Conservation (phyloP, 23 tunicate species). For the Trididemnum miniatum region DNA sequence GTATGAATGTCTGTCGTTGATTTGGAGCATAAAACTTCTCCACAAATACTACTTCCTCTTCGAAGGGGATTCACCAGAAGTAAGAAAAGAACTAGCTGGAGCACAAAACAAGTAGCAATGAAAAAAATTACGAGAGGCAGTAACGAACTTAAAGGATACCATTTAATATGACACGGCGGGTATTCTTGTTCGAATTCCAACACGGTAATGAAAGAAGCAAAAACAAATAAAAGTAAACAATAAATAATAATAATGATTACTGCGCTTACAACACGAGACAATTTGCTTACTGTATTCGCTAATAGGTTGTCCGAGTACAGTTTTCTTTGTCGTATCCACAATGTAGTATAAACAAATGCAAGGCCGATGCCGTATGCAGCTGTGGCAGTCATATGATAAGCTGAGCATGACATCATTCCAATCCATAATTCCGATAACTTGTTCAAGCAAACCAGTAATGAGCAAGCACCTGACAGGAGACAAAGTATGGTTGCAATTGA, state of each 20-base stretch:
- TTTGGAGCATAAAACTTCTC: not conserved
- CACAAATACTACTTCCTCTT: not conserved
- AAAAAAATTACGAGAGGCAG: slow-evolving; percentile 26
- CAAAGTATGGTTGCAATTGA: slow-evolving; percentile 5
- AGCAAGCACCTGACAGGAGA: slow-evolving; percentile 5
- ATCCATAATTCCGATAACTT: slow-evolving; percentile 24
- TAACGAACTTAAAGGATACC: slow-evolving; percentile 25
- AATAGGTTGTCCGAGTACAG: slow-evolving; percentile 14
- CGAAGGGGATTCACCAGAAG: slow-evolving; percentile 27
- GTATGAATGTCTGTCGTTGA: slow-evolving; percentile 24
- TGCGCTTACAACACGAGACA: slow-evolving; percentile 11
- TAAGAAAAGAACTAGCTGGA: slow-evolving; percentile 19
- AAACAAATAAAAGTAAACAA: slow-evolving; percentile 16
- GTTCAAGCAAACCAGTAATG: slow-evolving; percentile 13
- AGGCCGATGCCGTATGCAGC: slow-evolving; percentile 15
- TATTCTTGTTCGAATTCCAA: not conserved
- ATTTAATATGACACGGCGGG: slow-evolving; percentile 23
- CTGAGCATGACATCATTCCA: not conserved
- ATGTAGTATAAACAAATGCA: slow-evolving; percentile 22
- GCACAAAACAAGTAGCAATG: slow-evolving; percentile 20
- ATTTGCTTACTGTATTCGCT: not conserved
- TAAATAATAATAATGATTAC: slow-evolving; percentile 15
- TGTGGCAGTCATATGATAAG: slow-evolving; percentile 22
- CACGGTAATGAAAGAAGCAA: slow-evolving; percentile 13
- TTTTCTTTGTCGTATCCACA: slow-evolving; percentile 30